Evolutionary conservation across 30 jellyfish, hydroid and myxozoan genomes (phyloP), one percentile per base, ranked within the genome.

Genomic region (Rhopilema esculentum): DNA sequence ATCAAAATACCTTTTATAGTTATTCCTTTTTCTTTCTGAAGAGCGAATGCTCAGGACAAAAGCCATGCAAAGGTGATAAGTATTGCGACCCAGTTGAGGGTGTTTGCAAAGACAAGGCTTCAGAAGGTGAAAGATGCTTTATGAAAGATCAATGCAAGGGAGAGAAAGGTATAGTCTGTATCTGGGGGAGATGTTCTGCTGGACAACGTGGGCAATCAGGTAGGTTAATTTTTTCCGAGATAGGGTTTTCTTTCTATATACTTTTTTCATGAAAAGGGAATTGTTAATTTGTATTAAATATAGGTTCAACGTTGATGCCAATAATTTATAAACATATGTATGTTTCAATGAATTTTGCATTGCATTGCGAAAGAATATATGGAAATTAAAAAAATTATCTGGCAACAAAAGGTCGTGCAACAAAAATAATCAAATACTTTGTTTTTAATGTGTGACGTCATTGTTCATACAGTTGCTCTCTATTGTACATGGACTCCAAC

Each of bases 161-260:
- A 33, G 90, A 61, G 21, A 31, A 79, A 0, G 86, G 81, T 9
- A 72, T 77, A 26, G 49, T 78, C 33, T 89, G 97, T 52, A 79
- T 89, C 1, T 89, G 97, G 97, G 97, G 97, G 33, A 89, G 79
- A 72, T 89, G 97, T 65, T 79, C 89, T 21, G 48, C 77, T 49
- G 97, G 92, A 17, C 17, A 77, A 57, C 75, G 21, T n/a, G 97
- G 97, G 19, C 88, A 80, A 16, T 61, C 97, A 29, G 97, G 97
- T 89, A 80, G 57, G 12, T 2, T 12, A 12, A 12, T 40, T 6
- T 40, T 40, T 40, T 40, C 12, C n/a, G 28, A 25, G 19, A 12
- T 25, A 17, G 19, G 19, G 33, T 33, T 26, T 28, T 32, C 33
- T 23, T 26, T 71, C 27, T 17, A 17, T 20, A 50, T 50, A 0